Evolutionary conservation across 1,140 invertebrate genomes (phyloP).

Genomic region (Drosophila bocki): DNA sequence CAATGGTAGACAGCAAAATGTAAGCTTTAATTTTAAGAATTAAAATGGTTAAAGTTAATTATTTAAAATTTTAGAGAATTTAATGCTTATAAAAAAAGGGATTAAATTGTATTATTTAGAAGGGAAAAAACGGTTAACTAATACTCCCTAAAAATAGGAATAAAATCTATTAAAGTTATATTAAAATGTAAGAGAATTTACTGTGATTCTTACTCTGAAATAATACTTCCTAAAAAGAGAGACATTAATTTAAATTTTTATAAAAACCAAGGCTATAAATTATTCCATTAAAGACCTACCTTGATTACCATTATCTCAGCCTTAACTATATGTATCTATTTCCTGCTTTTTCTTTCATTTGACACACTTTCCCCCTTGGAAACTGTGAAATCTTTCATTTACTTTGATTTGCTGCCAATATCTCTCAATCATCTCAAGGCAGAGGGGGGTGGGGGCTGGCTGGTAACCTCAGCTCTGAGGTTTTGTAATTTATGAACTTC

Average conservation of each 20-base stretch:
- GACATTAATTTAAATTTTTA: background rate
- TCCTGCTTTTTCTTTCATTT: slow-evolving; percentile 15
- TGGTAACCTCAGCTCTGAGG: slow-evolving; percentile 36
- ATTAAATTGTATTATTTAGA: too few species aligned
- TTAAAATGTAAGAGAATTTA: too few species aligned
- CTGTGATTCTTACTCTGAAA: too few species aligned
- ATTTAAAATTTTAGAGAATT: too few species aligned
- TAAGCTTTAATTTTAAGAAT: background rate
- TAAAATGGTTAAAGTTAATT: too few species aligned
- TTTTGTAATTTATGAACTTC: slow-evolving; percentile 69
- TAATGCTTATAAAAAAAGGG: too few species aligned
- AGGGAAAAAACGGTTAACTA: too few species aligned
- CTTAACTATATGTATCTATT: background rate
- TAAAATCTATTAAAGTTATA: too few species aligned
- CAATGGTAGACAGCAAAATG: background rate
- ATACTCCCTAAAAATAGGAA: too few species aligned
- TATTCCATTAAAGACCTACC: background rate
- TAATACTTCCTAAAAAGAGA: background rate
- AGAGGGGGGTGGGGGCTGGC: background rate
- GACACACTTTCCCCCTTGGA: slow-evolving; percentile 40
- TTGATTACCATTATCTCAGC: too few species aligned
- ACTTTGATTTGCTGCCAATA: slow-evolving; percentile 59
- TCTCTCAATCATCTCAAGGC: slow-evolving; percentile 18
- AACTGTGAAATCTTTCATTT: slow-evolving; percentile 68
- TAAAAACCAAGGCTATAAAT: background rate